phyloP scores from a whole-genome alignment of 2,888 invertebrate species.

The Clistopyga incitator region DNA sequence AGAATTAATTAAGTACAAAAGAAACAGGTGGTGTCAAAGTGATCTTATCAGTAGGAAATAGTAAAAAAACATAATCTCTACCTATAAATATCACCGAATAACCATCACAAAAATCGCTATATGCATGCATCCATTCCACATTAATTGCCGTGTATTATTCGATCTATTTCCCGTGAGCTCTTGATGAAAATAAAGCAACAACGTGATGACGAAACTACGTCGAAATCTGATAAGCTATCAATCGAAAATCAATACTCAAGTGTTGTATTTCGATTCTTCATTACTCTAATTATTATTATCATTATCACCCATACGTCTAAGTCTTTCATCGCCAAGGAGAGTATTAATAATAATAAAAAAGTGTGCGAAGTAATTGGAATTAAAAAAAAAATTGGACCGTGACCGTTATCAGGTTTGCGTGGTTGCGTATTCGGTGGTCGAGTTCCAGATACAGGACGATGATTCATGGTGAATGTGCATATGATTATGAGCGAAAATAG shows the following conservation, averaged over 20 bases:
- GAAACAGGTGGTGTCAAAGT: background rate
- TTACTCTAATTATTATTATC: no score
- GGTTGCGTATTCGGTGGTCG: constrained; percentile 31
- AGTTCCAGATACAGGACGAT: constrained; percentile 45
- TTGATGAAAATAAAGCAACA: background rate
- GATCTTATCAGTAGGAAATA: background rate
- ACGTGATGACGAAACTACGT: background rate
- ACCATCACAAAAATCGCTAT: background rate
- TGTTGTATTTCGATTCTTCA: background rate
- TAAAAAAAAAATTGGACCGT: constrained; percentile 33
- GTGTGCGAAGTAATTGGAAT: background rate
- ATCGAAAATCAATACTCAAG: constrained; percentile 26
- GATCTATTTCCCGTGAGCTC: background rate
- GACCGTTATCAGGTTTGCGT: constrained; percentile 51
- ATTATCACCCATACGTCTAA: background rate
- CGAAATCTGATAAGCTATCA: constrained; percentile 12
- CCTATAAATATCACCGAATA: background rate
- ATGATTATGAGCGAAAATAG: no score
- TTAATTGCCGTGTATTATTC: background rate
- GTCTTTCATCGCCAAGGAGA: background rate
- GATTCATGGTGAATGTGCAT: constrained; percentile 45
- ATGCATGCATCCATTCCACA: background rate
- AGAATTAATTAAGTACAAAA: background rate
- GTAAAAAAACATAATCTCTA: background rate
- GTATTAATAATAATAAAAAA: background rate